phyloP scores from a whole-genome alignment of 2,113 vertebrate genomes.

The Eonycteris spelaea region DNA sequence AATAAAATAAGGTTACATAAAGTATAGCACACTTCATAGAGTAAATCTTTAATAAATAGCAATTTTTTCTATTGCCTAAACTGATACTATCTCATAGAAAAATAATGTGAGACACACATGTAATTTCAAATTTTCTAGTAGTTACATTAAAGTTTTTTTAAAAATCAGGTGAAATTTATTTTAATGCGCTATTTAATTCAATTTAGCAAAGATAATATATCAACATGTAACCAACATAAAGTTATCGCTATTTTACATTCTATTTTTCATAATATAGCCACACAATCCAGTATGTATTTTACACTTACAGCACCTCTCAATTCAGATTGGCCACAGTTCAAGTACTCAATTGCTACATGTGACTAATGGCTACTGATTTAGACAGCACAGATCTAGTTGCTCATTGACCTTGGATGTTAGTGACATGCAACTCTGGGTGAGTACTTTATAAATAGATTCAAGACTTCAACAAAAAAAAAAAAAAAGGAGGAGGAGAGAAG shows the following conservation, averaged over 20 bases:
- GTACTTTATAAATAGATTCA: neutral
- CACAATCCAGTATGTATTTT: neutral
- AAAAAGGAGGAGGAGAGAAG: neutral
- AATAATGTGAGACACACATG: neutral
- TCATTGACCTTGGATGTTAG: neutral
- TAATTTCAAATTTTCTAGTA: neutral
- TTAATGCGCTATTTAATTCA: neutral
- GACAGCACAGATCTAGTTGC: neutral
- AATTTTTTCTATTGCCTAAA: neutral
- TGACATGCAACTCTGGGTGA: neutral
- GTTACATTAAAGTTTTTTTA: neutral
- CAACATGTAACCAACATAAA: neutral
- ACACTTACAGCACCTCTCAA: neutral
- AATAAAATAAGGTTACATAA: neutral
- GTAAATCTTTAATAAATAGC: slow-evolving; percentile 2
- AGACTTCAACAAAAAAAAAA: neutral
- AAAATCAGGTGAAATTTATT: neutral
- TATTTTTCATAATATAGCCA: neutral
- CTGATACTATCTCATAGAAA: neutral
- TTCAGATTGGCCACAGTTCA: neutral
- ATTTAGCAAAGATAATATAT: neutral
- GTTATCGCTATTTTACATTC: neutral
- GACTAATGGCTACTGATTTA: neutral
- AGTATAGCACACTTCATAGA: neutral
- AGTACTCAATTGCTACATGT: neutral